Conservation (phyloP, 2,888 invertebrate genomes). For the Pseudolycoriella hygida region DNA sequence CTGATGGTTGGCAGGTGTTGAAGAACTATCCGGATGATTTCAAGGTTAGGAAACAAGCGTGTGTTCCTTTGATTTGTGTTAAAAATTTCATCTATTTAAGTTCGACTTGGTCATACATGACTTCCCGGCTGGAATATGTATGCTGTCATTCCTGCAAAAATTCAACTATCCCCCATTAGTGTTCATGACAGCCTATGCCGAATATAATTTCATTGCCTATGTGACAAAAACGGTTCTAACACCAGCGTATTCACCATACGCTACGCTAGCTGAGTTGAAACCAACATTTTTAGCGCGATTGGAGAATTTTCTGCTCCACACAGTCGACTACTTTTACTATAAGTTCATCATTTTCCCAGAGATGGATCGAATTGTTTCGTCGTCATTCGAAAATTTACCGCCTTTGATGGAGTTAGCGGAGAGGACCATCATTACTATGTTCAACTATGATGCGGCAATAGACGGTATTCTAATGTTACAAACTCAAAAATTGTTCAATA, state of each 20-base stretch:
- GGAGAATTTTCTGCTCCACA: conserved; percentile 14
- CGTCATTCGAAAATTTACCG: background rate
- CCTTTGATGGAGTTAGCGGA: conserved; percentile 13
- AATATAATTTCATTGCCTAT: too few species aligned
- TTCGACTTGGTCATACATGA: conserved; percentile 20
- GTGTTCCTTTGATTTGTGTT: background rate
- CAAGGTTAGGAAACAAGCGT: conserved; percentile 6
- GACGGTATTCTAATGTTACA: conserved; percentile 19
- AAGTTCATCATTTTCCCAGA: background rate
- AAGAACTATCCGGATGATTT: conserved; percentile 18
- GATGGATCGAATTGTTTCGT: background rate
- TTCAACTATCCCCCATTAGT: conserved; percentile 20
- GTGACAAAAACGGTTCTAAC: too few species aligned
- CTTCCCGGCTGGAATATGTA: conserved; percentile 17
- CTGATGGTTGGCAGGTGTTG: conserved; percentile 14
- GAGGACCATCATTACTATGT: conserved; percentile 16
- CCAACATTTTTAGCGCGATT: conserved; percentile 17
- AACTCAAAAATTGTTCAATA: too few species aligned
- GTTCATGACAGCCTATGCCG: conserved; percentile 15
- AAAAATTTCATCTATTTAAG: conserved; percentile 9
- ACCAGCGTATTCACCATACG: too few species aligned
- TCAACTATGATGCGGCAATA: conserved; percentile 21
- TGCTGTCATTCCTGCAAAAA: conserved; percentile 19
- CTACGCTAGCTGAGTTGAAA: conserved; percentile 3
- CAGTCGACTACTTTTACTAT: conserved; percentile 12